Evolutionary conservation across 2,113 vertebrate genomes (phyloP).

Genomic region (Protomyctophum bolini): DNA sequence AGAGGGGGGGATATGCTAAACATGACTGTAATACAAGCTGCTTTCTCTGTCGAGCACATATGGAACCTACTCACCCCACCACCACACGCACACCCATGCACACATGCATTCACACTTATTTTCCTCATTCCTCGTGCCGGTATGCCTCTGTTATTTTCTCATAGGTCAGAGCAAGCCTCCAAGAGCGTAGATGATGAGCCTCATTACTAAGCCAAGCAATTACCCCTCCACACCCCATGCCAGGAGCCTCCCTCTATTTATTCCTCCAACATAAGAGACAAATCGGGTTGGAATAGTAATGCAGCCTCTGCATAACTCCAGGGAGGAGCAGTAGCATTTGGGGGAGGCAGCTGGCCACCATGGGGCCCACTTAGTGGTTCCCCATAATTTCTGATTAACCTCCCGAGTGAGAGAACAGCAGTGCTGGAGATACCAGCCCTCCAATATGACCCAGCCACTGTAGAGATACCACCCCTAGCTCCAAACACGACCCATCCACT

Average conservation of each 20-base stretch:
- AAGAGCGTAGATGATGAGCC: slow-evolving; percentile 66
- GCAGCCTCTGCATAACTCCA: slow-evolving; percentile 26
- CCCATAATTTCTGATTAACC: slow-evolving; percentile 67
- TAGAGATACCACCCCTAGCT: too few species aligned
- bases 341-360: slow-evolving; percentile 45
- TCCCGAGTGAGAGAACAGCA: slow-evolving; percentile 39
- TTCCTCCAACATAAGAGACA: slow-evolving; percentile 66
- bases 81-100: too few species aligned
- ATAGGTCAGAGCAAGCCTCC: slow-evolving; percentile 57
- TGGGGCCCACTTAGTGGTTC: slow-evolving; percentile 49
- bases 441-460: slow-evolving; percentile 37
- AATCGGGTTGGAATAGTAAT: slow-evolving; percentile 63
- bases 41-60: slow-evolving; percentile 29
- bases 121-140: neutral
- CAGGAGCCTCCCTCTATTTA: slow-evolving; percentile 54
- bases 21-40: slow-evolving; percentile 40
- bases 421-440: slow-evolving; percentile 33
- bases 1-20: slow-evolving; percentile 54
- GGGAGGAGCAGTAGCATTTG: slow-evolving; percentile 58
- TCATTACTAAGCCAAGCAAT: slow-evolving; percentile 69
- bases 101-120: too few species aligned
- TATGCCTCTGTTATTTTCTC: slow-evolving; percentile 31
- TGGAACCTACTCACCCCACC: too few species aligned
- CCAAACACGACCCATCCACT: neutral
- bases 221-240: slow-evolving; percentile 45